phyloP scores from a whole-genome alignment of 1,140 invertebrate genomes.

The Rhyacophila brunnea region DNA sequence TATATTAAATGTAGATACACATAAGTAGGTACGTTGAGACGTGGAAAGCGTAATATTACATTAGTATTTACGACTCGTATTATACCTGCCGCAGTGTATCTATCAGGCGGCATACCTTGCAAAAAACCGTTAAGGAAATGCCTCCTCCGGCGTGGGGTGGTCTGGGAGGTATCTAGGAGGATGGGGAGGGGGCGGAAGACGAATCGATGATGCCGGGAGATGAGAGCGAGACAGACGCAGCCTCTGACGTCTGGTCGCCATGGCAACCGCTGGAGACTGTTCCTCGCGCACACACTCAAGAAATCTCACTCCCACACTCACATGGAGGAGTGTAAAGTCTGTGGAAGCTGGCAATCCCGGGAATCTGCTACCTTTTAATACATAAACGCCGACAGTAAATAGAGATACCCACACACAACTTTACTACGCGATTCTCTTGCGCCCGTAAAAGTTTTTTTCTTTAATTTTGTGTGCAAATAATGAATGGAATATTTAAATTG shows the following conservation, averaged over 20 bases:
- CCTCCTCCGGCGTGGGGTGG: background rate
- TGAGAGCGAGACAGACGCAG: constrained; percentile 34
- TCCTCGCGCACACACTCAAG: constrained; percentile 15
- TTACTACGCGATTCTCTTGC: background rate
- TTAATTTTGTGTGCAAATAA: background rate
- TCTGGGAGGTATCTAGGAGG: constrained; percentile 5
- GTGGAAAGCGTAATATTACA: too few relatives aligned
- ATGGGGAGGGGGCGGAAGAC: constrained; percentile 30
- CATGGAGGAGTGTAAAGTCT: background rate
- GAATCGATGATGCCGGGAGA: constrained; percentile 36
- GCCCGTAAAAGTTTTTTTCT: background rate
- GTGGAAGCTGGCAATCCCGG: constrained; percentile 2
- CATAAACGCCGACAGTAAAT: background rate
- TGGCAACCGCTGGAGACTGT: constrained; percentile 29
- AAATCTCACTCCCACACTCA: background rate
- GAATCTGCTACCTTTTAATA: constrained; percentile 22
- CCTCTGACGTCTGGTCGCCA: constrained; percentile 34
- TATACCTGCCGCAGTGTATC: too few relatives aligned
- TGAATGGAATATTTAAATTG: constrained; percentile 1
- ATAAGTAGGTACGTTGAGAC: too few relatives aligned
- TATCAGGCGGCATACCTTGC: too few relatives aligned
- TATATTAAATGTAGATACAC: too few relatives aligned
- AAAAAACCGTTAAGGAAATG: too few relatives aligned
- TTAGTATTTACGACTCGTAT: too few relatives aligned
- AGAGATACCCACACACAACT: background rate